Percentiles rank a stretch among this genome's conserved stretches.
Conservation (phyloP, 1,140 invertebrate genomes). For the Notospermus geniculatus region DNA sequence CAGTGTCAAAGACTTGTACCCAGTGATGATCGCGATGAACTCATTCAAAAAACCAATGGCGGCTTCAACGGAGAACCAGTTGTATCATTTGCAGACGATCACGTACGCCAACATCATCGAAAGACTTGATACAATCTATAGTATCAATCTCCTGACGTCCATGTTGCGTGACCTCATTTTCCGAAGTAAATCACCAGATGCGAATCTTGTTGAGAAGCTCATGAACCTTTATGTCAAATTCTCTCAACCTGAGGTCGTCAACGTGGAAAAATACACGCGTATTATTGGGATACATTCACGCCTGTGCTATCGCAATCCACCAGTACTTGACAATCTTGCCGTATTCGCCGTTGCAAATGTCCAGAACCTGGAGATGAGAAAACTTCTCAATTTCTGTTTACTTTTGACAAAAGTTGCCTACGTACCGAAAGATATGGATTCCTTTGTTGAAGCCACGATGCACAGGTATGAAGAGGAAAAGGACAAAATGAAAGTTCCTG, state of each 20-base stretch:
- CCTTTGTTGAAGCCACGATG: background rate
- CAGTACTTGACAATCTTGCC: background rate
- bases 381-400: background rate
- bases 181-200: background rate
- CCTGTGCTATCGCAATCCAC: background rate
- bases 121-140: conserved; percentile 4
- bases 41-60: conserved; percentile 21
- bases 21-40: conserved; percentile 20
- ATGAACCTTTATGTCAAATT: conserved; percentile 11
- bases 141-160: conserved; percentile 5
- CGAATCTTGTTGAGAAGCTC: background rate
- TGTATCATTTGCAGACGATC: conserved; percentile 7
- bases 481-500: background rate
- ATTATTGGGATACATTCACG: background rate
- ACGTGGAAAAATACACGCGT: background rate
- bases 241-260: background rate
- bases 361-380: background rate
- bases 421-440: background rate
- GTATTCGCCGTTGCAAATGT: background rate
- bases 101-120: conserved; percentile 1
- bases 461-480: background rate
- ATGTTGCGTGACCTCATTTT: conserved; percentile 6
- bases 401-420: background rate
- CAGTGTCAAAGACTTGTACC: conserved; percentile 10
- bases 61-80: conserved; percentile 20